These are phyloP conservation scores for Scaptomyza parva DNA, from an alignment of 2,888 invertebrate species.

Conservation along the genomic window DNA sequence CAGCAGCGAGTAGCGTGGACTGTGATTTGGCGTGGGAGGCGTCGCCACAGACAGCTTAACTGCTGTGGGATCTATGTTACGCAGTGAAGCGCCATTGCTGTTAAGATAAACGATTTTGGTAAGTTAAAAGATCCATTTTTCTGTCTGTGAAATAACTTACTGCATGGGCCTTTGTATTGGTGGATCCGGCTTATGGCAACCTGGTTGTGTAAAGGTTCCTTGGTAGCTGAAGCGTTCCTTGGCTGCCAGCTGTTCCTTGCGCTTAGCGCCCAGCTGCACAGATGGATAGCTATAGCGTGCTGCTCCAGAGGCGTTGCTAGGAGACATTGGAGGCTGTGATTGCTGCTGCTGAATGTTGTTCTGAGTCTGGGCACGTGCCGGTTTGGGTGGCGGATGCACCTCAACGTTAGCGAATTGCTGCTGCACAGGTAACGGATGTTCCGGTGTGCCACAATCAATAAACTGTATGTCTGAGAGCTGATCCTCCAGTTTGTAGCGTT, in stretches of 20 bases:
- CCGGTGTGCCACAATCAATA: slow-evolving; percentile 92
- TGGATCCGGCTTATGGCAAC: slow-evolving; percentile 35
- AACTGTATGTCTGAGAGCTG: slow-evolving; percentile 92
- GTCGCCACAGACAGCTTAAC: slow-evolving; percentile 81
- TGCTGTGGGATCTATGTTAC: slow-evolving; percentile 45
- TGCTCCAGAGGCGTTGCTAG: slow-evolving; percentile 39
- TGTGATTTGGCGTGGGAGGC: slow-evolving; percentile 84
- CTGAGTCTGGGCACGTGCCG: slow-evolving; percentile 67
- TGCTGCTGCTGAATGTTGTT: slow-evolving; percentile 42
- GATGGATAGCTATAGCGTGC: slow-evolving; percentile 83
- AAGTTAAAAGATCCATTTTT: not conserved
- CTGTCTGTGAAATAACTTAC: slow-evolving; percentile 29
- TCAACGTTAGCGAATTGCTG: slow-evolving; percentile 84
- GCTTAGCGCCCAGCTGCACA: slow-evolving; percentile 83
- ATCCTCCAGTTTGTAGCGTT: slow-evolving; percentile 90
- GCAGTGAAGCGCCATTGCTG: slow-evolving; percentile 39
- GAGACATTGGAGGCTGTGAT: slow-evolving; percentile 29
- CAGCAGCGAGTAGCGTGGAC: slow-evolving; percentile 85
- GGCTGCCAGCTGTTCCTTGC: slow-evolving; percentile 81
- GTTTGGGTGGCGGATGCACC: slow-evolving; percentile 84
- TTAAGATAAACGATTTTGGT: not conserved
- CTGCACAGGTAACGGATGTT: slow-evolving; percentile 85
- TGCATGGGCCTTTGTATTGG: slow-evolving; percentile 22
- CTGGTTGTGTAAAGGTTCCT: slow-evolving; percentile 68
- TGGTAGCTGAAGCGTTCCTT: slow-evolving; percentile 85